A percentile compares a stretch with the other conserved stretches of the same genome.
Evolutionary conservation across 2,888 invertebrate species (phyloP).

Genomic region (Tridacna gigas): DNA sequence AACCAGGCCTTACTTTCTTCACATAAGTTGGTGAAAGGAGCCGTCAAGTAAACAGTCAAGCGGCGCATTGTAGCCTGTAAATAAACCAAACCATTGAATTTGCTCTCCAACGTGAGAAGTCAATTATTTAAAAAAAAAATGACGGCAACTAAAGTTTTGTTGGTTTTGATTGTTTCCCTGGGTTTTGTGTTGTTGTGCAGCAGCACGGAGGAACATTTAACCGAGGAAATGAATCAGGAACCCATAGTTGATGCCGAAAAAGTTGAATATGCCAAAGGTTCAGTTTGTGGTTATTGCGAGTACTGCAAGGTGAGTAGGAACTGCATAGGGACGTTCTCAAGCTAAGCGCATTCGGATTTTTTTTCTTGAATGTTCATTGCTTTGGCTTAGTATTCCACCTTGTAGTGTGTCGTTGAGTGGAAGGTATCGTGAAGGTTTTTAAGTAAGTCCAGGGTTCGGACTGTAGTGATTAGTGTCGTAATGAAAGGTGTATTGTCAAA

Average conservation of each 20-base stretch:
- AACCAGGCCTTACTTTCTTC: too few relatives aligned
- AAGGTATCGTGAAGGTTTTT: too few relatives aligned
- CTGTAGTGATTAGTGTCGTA: too few relatives aligned
- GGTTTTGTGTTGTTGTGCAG: constrained; percentile 2
- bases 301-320: constrained; percentile 80
- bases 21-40: too few relatives aligned
- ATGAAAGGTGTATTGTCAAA: neutral
- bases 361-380: too few relatives aligned
- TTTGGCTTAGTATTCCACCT: too few relatives aligned
- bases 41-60: too few relatives aligned
- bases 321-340: constrained; percentile 12
- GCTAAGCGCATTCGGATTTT: neutral
- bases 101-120: neutral
- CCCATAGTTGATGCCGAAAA: constrained; percentile 70
- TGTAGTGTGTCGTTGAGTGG: too few relatives aligned
- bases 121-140: neutral
- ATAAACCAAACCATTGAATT: neutral
- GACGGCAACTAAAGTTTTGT: neutral
- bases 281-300: constrained; percentile 82
- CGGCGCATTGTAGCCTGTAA: neutral
- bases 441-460: too few relatives aligned
- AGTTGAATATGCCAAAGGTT: constrained; percentile 83
- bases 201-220: constrained; percentile 6
- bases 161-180: constrained; percentile 16
- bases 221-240: constrained; percentile 43